Evolutionary conservation across 2,113 vertebrate species (phyloP).

Genomic region (Burhinus oedicnemus): DNA sequence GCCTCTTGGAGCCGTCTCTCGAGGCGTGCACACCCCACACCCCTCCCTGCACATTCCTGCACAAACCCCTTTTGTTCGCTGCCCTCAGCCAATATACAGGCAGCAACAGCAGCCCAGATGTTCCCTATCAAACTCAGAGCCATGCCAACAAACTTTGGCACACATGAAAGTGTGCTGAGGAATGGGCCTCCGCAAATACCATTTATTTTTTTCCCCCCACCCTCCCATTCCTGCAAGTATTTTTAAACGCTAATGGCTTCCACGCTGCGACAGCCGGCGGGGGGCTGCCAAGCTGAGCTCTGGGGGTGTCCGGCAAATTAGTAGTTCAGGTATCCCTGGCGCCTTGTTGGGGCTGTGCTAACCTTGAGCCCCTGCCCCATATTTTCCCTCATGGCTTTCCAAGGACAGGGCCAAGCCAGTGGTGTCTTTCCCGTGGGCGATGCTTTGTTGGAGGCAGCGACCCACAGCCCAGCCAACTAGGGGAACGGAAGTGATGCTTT

Average conservation of each 20-base stretch:
- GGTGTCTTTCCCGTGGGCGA: background rate
- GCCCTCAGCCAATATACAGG: constrained; percentile 61
- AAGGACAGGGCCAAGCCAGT: constrained; percentile 4
- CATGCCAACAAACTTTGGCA: constrained; percentile 84
- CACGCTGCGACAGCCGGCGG: constrained; percentile 65
- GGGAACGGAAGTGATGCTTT: background rate
- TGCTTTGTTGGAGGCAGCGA: constrained; percentile 13
- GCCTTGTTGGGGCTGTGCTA: constrained; percentile 66
- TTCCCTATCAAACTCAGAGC: constrained; percentile 82
- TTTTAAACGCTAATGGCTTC: constrained; percentile 82
- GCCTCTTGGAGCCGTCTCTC: constrained; percentile 1
- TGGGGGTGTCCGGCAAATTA: constrained; percentile 70
- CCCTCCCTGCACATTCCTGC: constrained; percentile 59
- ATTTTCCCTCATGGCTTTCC: constrained; percentile 56
- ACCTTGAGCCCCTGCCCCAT: constrained; percentile 37
- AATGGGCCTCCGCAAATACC: constrained; percentile 80
- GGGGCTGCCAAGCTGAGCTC: constrained; percentile 65
- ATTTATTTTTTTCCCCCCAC: background rate
- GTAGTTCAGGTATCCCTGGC: constrained; percentile 66
- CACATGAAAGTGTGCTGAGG: constrained; percentile 76
- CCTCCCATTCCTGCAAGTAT: constrained; percentile 78
- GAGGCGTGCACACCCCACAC: background rate
- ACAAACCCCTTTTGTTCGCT: constrained; percentile 79
- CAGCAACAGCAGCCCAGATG: constrained; percentile 82
- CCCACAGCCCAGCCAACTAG: background rate